These are phyloP conservation scores for Platycnemis pennipes DNA, from an alignment of 2,888 invertebrate genomes.

Conservation along the genomic window DNA sequence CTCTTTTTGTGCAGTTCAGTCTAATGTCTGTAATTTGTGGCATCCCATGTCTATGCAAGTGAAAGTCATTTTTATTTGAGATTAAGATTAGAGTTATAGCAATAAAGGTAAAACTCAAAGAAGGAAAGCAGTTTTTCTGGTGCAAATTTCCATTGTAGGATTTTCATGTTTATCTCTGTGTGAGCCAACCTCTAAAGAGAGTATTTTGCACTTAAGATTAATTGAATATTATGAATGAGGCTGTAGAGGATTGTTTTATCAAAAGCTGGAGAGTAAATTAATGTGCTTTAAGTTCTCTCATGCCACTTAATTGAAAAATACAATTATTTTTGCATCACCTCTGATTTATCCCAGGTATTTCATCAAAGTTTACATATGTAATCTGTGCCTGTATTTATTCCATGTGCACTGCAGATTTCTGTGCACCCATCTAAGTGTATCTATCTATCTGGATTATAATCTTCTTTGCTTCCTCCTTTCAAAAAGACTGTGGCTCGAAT, in stretches of 20 bases:
- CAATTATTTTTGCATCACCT: neutral
- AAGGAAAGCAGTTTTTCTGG: neutral
- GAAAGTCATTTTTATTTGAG: no score
- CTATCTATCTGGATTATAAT: constrained; percentile 34
- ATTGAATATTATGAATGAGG: neutral
- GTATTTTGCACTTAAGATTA: neutral
- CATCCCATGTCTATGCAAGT: neutral
- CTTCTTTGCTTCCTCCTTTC: constrained; percentile 47
- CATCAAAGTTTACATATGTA: neutral
- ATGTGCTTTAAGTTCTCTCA: neutral
- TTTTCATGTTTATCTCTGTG: no score
- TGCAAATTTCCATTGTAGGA: neutral
- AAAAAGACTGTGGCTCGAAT: neutral
- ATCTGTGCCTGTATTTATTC: constrained; percentile 34
- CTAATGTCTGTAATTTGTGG: neutral
- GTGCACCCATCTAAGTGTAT: constrained; percentile 41
- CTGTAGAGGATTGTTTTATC: neutral
- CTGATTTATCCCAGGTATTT: neutral
- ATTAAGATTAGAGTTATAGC: no score
- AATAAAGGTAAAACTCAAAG: neutral
- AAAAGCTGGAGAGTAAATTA: neutral
- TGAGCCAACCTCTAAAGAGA: neutral
- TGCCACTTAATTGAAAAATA: neutral
- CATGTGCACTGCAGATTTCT: constrained; percentile 39
- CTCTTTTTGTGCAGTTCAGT: neutral